Evolutionary conservation across 2,113 vertebrate genomes (phyloP).

Genomic region (Laterallus jamaicensis): DNA sequence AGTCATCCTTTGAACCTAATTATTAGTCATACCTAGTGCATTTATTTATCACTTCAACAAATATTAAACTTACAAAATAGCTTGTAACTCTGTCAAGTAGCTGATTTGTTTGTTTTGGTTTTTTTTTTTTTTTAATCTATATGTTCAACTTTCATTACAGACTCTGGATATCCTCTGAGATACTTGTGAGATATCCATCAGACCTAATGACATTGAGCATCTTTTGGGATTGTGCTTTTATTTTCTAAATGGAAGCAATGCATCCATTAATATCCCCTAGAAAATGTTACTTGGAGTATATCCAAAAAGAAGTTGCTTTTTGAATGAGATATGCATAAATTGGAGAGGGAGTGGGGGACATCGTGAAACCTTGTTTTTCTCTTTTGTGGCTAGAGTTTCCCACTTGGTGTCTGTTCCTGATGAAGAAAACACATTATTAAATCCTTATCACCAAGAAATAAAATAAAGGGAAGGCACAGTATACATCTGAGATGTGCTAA

Average conservation of each 20-base stretch:
- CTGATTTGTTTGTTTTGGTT: not conserved
- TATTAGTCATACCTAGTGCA: not conserved
- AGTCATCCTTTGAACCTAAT: not conserved
- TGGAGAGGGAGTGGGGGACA: not conserved
- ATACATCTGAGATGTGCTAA: not conserved
- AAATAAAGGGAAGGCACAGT: not conserved
- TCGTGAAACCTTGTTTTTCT: not conserved
- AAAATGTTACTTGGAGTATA: not conserved
- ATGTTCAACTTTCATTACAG: not conserved
- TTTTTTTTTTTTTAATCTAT: not conserved
- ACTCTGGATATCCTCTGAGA: not conserved
- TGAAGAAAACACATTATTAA: slow-evolving; percentile 1
- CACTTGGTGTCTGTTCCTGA: not conserved
- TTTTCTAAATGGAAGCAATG: not conserved
- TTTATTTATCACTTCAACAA: not conserved
- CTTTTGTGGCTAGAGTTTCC: slow-evolving; percentile 14
- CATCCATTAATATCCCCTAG: not conserved
- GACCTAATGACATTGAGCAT: not conserved
- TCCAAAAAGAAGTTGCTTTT: not conserved
- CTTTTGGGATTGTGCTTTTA: not conserved
- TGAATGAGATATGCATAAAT: not conserved
- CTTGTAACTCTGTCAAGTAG: not conserved
- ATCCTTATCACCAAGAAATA: not conserved
- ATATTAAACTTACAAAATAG: not conserved
- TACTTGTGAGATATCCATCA: not conserved